Evolutionary conservation across 2,888 invertebrate species (phyloP).

Genomic region (Blastobasis lacticolella): DNA sequence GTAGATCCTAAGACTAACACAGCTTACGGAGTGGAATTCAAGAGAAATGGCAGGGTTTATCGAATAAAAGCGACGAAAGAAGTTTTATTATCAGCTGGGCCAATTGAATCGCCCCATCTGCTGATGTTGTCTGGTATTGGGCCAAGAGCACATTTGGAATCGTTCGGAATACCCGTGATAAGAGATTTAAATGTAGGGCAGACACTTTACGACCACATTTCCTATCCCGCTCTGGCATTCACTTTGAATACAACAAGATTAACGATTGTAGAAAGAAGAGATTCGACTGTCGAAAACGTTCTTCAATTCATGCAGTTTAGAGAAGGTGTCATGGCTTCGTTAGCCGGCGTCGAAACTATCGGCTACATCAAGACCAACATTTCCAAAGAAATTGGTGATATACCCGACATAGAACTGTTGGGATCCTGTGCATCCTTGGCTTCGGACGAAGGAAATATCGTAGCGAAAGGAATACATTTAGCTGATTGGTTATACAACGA

Average conservation of each 20-base stretch:
- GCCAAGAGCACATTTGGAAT: constrained; percentile 73
- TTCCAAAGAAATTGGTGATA: constrained; percentile 65
- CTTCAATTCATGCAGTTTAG: constrained; percentile 52
- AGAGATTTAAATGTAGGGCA: constrained; percentile 79
- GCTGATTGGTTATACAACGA: constrained; percentile 56
- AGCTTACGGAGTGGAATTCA: constrained; percentile 50
- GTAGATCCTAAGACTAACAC: constrained; percentile 70
- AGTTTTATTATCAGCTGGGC: constrained; percentile 79
- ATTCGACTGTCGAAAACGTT: constrained; percentile 40
- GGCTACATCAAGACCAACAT: constrained; percentile 75
- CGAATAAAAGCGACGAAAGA: constrained; percentile 63
- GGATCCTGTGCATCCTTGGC: constrained; percentile 73
- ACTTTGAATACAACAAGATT: constrained; percentile 56
- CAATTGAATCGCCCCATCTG: constrained; percentile 87
- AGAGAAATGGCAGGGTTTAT: constrained; percentile 57
- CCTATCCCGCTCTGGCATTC: constrained; percentile 74
- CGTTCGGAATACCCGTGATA: constrained; percentile 74
- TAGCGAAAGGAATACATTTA: constrained; percentile 52
- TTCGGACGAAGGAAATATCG: constrained; percentile 66
- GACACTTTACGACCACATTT: constrained; percentile 80
- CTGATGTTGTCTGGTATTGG: constrained; percentile 80
- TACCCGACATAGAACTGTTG: constrained; percentile 79
- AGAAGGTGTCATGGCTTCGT: constrained; percentile 67
- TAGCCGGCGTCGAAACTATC: constrained; percentile 74
- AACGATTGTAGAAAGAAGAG: constrained; percentile 36